Evolutionary conservation across 2,888 invertebrate genomes (phyloP).

Genomic region (Troilus luridus): DNA sequence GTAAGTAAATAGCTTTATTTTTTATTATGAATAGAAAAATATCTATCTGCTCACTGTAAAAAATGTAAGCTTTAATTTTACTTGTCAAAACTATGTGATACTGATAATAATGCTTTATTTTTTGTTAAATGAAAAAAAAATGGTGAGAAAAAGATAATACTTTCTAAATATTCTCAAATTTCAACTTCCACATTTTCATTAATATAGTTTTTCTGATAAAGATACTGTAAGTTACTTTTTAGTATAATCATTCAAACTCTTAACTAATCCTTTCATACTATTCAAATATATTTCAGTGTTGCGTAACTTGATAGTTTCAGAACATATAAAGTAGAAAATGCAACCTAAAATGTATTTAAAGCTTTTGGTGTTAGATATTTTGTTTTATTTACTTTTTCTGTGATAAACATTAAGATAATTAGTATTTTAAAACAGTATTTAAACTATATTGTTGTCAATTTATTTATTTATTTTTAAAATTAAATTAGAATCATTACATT

Average conservation of each 20-base stretch:
- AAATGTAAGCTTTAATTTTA: conserved; percentile 56
- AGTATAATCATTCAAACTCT: conserved; percentile 28
- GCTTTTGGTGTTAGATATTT: conserved; percentile 54
- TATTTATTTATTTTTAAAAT: conserved; percentile 10
- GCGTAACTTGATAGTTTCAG: neutral
- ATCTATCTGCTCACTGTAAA: conserved; percentile 54
- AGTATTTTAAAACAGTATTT: conserved; percentile 28
- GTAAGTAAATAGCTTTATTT: conserved; percentile 53
- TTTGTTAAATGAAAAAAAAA: conserved; percentile 42
- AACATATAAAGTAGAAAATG: conserved; percentile 18
- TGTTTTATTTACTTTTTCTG: conserved; percentile 49
- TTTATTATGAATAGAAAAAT: conserved; percentile 49
- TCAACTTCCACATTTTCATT: conserved; percentile 4
- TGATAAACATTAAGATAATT: conserved; percentile 6
- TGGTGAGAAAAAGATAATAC: neutral
- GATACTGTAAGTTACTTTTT: conserved; percentile 1
- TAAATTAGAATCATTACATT: conserved; percentile 2
- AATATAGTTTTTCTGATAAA: conserved; percentile 13
- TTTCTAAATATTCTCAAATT: conserved; percentile 26
- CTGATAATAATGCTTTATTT: conserved; percentile 58
- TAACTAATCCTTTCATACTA: conserved; percentile 31
- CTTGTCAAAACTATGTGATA: conserved; percentile 59
- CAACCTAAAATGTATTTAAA: conserved; percentile 42
- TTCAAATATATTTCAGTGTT: conserved; percentile 41
- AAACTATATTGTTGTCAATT: conserved; percentile 30